phyloP scores from a whole-genome alignment of 2,797 vertebrate genomes.

The Danio albolineatus region DNA sequence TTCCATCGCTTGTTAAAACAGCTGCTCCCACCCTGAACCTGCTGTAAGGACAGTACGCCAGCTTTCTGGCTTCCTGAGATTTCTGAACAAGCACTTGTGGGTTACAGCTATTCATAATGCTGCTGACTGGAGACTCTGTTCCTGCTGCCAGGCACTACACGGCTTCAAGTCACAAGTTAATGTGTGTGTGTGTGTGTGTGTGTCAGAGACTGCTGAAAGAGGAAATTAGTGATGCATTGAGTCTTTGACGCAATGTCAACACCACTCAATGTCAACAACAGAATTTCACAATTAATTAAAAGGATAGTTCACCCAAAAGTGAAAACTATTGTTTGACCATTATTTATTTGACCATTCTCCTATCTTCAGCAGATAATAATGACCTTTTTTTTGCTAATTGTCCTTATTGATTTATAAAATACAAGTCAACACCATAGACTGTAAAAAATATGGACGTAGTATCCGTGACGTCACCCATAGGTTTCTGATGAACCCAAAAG shows the following conservation, averaged over 20 bases:
- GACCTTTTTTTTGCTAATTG: too few species aligned
- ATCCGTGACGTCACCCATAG: too few species aligned
- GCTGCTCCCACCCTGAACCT: conserved; percentile 85
- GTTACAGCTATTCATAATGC: not conserved
- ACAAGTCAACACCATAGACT: too few species aligned
- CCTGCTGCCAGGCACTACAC: not conserved
- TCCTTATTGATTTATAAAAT: too few species aligned
- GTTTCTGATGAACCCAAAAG: too few species aligned
- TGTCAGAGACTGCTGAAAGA: not conserved
- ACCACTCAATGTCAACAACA: not conserved
- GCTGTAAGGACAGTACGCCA: conserved; percentile 86
- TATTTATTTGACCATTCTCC: too few species aligned
- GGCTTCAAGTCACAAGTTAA: conserved; percentile 22
- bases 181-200: conserved; percentile 14
- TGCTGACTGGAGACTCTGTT: not conserved
- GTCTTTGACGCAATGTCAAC: not conserved
- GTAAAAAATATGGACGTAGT: too few species aligned
- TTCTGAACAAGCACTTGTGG: conserved; percentile 63
- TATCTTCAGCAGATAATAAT: too few species aligned
- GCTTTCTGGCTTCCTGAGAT: conserved; percentile 75
- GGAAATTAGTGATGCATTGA: conserved; percentile 13
- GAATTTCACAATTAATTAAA: too few species aligned
- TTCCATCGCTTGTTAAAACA: conserved; percentile 75
- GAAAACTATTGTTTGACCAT: too few species aligned
- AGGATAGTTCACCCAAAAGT: too few species aligned